Evolutionary conservation across 2,888 invertebrate genomes (phyloP), one percentile per base, ranked within the genome.

Genomic region (Auanema freiburgensis): DNA sequence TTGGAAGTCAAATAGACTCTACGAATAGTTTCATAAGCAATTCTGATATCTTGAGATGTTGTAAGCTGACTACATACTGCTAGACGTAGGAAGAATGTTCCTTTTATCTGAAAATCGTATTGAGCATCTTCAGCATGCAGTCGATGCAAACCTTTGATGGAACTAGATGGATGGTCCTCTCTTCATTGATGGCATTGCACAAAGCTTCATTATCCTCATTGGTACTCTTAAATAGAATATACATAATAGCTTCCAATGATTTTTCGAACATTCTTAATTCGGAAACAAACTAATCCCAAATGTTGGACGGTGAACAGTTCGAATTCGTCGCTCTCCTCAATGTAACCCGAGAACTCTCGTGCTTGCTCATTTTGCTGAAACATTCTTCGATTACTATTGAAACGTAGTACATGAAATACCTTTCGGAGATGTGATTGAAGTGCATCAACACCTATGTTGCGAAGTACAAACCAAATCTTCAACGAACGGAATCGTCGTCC

Each of bases 401-500:
- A n/a, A n/a, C n/a, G n/a, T n/a, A n/a, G n/a, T n/a, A n/a, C n/a
- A n/a, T n/a, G n/a, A n/a, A n/a, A n/a, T n/a, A 87, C 87, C 80
- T 91, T 90, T 71, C 97, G 88, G 70, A 98, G 92, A 83, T 95
- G 94, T 62, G 90, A 89, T 84, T 93, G 93, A 57, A 98, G 87
- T 0, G 94, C 94, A 65, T 91, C 90, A 77, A 96, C 91, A 16
- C 97, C 97, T 83, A 93, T 94, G 76, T 90, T 90, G 70, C 97
- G 88, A 77, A 98, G 86, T 71, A 96, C 95, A 85, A 97, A 98
- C 97, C 97, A 98, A 41, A 98, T 86, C 84, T 98, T 98, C 69
- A 98, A 87, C 0, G 96, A 91, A 65, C 97, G 89, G 86, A 98
- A 98, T 69, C 97, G 88, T 43, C 97, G 89, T 84, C 95, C 95